These are phyloP conservation scores for Anguilla anguilla DNA, from an alignment of 2,797 vertebrate species.

Conservation along the genomic window DNA sequence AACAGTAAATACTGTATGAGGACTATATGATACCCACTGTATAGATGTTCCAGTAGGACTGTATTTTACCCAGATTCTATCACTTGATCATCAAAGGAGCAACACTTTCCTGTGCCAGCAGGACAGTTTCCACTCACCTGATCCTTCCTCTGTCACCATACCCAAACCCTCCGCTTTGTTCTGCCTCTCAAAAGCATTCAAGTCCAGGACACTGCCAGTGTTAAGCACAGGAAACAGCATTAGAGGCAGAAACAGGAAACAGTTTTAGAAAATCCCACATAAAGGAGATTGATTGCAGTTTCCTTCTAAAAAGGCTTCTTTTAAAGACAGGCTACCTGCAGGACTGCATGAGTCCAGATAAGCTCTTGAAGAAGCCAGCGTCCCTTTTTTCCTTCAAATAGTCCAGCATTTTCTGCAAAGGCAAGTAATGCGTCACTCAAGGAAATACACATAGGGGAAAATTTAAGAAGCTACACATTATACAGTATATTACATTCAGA, in stretches of 20 bases:
- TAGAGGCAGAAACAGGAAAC: not conserved
- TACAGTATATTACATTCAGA: not conserved
- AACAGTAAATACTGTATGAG: not conserved
- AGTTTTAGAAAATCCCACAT: not conserved
- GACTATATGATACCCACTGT: not conserved
- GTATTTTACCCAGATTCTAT: not conserved
- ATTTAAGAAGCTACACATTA: not conserved
- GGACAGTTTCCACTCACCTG: constrained; percentile 81
- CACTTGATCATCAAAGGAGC: not conserved
- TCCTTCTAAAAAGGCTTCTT: not conserved
- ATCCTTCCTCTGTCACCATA: constrained; percentile 99
- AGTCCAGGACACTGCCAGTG: constrained; percentile 86
- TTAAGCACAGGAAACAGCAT: constrained; percentile 36
- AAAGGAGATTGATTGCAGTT: not conserved
- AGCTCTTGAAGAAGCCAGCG: constrained; percentile 95
- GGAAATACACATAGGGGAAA: not conserved
- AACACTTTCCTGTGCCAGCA: not conserved
- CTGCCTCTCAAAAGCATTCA: constrained; percentile 98
- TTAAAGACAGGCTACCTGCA: constrained; percentile 81
- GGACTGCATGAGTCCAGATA: constrained; percentile 96
- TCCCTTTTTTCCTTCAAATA: constrained; percentile 98
- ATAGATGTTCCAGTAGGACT: not conserved
- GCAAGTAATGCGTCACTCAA: not conserved
- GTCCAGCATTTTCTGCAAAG: constrained; percentile 95
- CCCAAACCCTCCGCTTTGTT: constrained; percentile 98